Evolutionary conservation across 2,113 vertebrate species (phyloP).

Genomic region (Theristicus caerulescens): DNA sequence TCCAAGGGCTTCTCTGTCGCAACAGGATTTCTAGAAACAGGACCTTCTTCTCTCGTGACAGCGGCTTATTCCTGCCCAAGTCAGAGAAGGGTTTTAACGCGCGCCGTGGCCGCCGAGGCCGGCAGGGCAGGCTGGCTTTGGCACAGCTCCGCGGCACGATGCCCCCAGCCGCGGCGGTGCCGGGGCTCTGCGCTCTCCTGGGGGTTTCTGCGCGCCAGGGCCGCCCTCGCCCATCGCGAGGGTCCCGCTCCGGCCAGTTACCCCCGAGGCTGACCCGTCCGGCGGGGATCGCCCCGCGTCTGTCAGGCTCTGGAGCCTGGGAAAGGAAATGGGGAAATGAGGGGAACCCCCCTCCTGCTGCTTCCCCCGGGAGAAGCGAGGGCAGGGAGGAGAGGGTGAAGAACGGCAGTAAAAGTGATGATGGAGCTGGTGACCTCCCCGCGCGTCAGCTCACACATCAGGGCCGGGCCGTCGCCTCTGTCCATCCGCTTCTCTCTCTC

Average conservation of each 20-base stretch:
- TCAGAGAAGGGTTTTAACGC: background rate
- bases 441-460: rapidly evolving
- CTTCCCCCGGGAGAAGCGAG: background rate
- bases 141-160: background rate
- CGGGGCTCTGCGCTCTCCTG: background rate
- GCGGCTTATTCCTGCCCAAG: rapidly evolving
- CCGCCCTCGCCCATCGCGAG: background rate
- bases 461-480: too few species aligned
- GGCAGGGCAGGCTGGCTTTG: background rate
- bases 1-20: background rate
- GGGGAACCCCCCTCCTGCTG: background rate
- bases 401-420: rapidly evolving
- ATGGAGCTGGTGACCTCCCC: background rate
- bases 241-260: background rate
- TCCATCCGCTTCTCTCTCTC: too few species aligned
- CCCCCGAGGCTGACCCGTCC: background rate
- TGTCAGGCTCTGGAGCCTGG: too few species aligned
- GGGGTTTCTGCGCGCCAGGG: background rate
- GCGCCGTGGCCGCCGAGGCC: background rate
- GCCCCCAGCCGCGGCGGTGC: too few species aligned
- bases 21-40: background rate
- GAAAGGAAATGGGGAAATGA: background rate
- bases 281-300: rapidly evolving
- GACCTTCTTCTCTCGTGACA: rapidly evolving
- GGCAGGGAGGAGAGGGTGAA: too few species aligned